Base-by-base conservation (phyloP, 2,113 vertebrate genomes). In the Gopherus flavomarginatus region DNA sequence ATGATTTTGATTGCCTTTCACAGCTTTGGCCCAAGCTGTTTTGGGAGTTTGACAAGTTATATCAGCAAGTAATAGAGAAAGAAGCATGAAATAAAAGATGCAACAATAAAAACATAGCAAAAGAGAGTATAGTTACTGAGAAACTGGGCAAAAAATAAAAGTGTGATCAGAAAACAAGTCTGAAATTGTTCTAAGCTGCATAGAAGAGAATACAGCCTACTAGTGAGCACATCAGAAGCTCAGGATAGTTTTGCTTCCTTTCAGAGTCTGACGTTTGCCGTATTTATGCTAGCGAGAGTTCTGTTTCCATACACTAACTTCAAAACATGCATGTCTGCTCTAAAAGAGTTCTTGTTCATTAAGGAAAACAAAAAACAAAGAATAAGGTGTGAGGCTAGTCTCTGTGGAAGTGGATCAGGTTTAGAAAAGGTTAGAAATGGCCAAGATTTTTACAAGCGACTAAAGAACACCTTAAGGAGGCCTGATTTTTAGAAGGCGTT, bases 61-160 rank as follows among this genome's bases (percentile, higher is more conserved):
- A 65, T 78, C 65, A 38, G n/a, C n/a, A n/a, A 7, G 50, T 52
- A 38, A 47, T 54, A 52, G 22, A 0, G 17, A 5, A 14, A 52
- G 1, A 1, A 1, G 0, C 17, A 38, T 38, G n/a, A 38, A 21
- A 38, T 72, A 38, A 72, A 38, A 54, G 38, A 72, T 3, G 19
- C 22, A 72, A 35, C 65, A 72, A 65, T n/a, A 65, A 69, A 72
- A 38, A 9, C 19, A 19, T 72, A 38, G 65, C 17, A 38, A 22
- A 72, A 72, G 35, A n/a, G n/a, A 72, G 65, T 31, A 29, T 35
- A 31, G 29, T 72, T 72, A 21, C 65, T 5, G 65, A 72, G 35
- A 22, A 22, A 9, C 65, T 38, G n/a, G 38, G 65, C 35, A 38
- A 35, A 69, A 69, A n/a, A 31, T 69, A 69, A 72, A 38, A 22